phyloP scores from a whole-genome alignment of 2,113 vertebrate species.

The Castor canadensis region DNA sequence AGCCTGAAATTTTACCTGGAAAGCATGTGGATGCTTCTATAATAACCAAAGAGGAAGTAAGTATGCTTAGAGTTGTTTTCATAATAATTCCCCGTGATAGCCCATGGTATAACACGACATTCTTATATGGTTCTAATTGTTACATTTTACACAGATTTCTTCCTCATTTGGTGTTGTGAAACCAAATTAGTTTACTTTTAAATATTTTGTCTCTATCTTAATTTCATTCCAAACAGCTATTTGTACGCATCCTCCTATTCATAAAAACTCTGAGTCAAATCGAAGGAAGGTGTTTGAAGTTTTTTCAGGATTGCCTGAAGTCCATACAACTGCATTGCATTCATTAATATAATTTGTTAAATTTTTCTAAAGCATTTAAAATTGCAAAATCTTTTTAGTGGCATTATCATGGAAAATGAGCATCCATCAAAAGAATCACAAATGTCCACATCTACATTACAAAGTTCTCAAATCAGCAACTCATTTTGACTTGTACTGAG shows the following conservation, averaged over 20 bases:
- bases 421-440: neutral
- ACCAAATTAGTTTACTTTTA: no score
- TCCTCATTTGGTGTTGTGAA: no score
- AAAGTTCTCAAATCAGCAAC: neutral
- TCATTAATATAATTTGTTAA: no score
- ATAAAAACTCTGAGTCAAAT: neutral
- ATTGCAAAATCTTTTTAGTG: neutral
- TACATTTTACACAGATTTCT: no score
- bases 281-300: accelerated
- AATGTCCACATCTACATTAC: accelerated
- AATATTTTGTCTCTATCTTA: no score
- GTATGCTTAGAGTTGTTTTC: neutral
- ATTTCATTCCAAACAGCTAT: accelerated
- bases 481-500: neutral
- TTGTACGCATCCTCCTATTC: neutral
- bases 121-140: no score
- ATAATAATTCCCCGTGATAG: neutral
- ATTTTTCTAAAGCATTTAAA: neutral
- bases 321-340: neutral
- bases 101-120: no score
- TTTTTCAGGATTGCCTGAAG: neutral
- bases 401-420: neutral
- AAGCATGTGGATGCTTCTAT: accelerated
- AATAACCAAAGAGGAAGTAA: no score
- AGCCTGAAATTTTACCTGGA: neutral